Percentiles rank a stretch among this genome's conserved stretches.
These are phyloP conservation scores for Thaumetopoea pityocampa DNA, from an alignment of 1,140 invertebrate genomes.

Conservation along the genomic window DNA sequence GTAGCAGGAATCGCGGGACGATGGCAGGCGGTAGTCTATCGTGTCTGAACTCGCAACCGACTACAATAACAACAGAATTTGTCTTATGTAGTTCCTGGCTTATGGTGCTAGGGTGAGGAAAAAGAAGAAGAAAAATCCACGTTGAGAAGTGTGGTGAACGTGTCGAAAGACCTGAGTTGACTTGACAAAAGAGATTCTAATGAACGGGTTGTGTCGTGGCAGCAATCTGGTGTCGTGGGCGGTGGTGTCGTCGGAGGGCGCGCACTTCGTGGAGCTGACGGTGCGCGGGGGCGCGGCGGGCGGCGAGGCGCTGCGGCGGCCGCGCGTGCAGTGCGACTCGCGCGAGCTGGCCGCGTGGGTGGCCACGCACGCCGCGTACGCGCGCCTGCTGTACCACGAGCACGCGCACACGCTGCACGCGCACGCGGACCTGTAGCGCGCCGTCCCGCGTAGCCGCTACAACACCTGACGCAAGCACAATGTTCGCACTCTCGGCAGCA, in stretches of 20 bases:
- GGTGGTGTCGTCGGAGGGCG: conserved; percentile 72
- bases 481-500: neutral
- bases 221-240: conserved; percentile 79
- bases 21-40: too few relatives aligned
- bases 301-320: conserved; percentile 78
- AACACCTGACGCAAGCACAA: neutral
- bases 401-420: conserved; percentile 78
- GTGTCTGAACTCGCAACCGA: too few relatives aligned
- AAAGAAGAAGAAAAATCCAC: too few relatives aligned
- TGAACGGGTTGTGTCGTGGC: conserved; percentile 25
- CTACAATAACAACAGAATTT: too few relatives aligned
- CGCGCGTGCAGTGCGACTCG: conserved; percentile 89
- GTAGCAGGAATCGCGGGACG: too few relatives aligned
- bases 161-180: neutral
- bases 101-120: too few relatives aligned
- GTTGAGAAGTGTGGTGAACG: neutral
- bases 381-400: conserved; percentile 91
- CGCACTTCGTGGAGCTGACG: conserved; percentile 87
- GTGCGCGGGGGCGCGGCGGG: conserved; percentile 78
- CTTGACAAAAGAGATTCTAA: neutral
- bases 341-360: conserved; percentile 87
- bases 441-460: neutral
- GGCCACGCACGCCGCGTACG: conserved; percentile 84
- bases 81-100: too few relatives aligned
- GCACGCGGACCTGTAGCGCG: conserved; percentile 33